phyloP scores from a whole-genome alignment of 2,797 vertebrate species.

The Micromesistius poutassou region DNA sequence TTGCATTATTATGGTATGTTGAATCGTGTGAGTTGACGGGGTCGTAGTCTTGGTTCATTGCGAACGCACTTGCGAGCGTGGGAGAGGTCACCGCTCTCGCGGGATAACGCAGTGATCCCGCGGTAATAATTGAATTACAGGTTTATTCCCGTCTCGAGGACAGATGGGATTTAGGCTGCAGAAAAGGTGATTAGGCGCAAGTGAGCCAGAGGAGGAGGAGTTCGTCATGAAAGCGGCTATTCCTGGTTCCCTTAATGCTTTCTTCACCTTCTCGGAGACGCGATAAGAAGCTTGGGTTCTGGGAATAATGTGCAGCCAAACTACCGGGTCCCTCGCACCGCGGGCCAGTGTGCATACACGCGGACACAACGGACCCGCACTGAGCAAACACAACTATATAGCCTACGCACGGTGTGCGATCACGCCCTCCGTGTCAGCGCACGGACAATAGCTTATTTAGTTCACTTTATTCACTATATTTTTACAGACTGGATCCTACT shows the following conservation, averaged over 20 bases:
- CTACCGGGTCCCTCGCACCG: conserved; percentile 54
- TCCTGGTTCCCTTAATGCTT: conserved; percentile 37
- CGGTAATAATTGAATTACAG: conserved; percentile 57
- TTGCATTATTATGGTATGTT: background rate
- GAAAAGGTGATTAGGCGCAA: conserved; percentile 61
- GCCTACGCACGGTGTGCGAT: too few relatives aligned
- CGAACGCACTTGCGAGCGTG: background rate
- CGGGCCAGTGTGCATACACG: conserved; percentile 11
- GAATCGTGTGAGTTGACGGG: background rate
- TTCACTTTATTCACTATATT: background rate
- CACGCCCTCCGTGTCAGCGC: too few relatives aligned
- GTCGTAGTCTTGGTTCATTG: background rate
- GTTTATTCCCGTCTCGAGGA: conserved; percentile 58
- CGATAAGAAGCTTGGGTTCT: background rate
- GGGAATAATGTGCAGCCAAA: conserved; percentile 49
- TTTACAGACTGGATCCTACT: background rate
- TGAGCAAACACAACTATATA: background rate
- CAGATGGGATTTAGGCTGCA: conserved; percentile 58
- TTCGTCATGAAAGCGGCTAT: conserved; percentile 53
- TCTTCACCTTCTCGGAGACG: conserved; percentile 32
- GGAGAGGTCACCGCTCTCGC: background rate
- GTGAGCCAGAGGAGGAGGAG: conserved; percentile 23
- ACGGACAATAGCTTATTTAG: too few relatives aligned
- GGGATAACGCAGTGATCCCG: background rate
- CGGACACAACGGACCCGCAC: background rate